These are phyloP conservation scores for Zapus hudsonius DNA, from an alignment of 2,113 vertebrate species.

Conservation along the genomic window DNA sequence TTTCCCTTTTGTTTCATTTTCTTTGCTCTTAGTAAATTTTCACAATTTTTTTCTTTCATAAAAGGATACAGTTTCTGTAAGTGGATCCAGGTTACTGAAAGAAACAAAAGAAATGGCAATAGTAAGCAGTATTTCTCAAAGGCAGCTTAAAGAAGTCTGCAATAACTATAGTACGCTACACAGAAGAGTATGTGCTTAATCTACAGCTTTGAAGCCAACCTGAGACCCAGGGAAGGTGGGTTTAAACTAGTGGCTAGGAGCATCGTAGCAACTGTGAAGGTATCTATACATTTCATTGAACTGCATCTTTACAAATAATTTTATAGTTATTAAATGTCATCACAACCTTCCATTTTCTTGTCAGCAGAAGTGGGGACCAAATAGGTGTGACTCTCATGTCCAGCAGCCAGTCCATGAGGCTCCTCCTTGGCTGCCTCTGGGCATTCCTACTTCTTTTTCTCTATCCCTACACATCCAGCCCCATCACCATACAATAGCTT, in stretches of 20 bases:
- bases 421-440: neutral
- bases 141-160: neutral
- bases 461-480: neutral
- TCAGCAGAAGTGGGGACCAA: neutral
- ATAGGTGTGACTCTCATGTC: neutral
- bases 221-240: neutral
- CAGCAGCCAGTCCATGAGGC: neutral
- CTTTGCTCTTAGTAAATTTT: conserved; percentile 31
- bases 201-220: conserved; percentile 25
- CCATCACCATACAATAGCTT: neutral
- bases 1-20: conserved; percentile 26
- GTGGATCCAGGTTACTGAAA: conserved; percentile 95
- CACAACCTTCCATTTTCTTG: neutral
- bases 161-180: conserved; percentile 40
- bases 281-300: neutral
- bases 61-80: conserved; percentile 98
- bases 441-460: neutral
- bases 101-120: conserved; percentile 64
- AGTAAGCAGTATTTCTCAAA: conserved; percentile 36
- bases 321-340: neutral
- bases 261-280: neutral
- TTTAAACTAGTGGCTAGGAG: neutral
- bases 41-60: neutral
- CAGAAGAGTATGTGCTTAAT: conserved; percentile 14
- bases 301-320: neutral